Conservation (phyloP, 37 sponge, comb jelly and placozoan species). For the Haliclona indistincta region DNA sequence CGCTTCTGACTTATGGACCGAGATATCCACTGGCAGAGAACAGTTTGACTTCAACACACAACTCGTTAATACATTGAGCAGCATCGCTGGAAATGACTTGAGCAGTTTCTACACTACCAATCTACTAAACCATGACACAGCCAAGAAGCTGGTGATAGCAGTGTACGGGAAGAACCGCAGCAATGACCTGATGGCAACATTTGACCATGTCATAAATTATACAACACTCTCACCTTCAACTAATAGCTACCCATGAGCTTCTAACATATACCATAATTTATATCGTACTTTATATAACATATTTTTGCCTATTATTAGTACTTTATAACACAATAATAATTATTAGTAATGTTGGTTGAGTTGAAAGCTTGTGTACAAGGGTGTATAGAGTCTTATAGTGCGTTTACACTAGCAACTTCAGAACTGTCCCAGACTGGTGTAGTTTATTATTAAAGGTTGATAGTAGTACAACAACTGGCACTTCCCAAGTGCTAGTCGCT, state of each 20-base stretch:
- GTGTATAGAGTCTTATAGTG: no score
- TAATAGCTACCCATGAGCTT: background rate
- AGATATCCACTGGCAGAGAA: conserved; percentile 21
- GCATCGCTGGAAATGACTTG: conserved; percentile 5
- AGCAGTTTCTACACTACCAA: conserved; percentile 41
- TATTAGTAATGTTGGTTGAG: background rate
- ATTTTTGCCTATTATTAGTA: background rate
- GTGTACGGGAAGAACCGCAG: conserved; percentile 40
- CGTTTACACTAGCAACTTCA: no score
- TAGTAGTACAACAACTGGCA: no score
- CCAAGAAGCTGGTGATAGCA: conserved; percentile 39
- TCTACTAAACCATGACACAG: conserved; percentile 1
- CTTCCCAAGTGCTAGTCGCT: no score
- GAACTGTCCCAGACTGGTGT: no score
- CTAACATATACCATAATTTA: background rate
- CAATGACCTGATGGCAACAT: background rate
- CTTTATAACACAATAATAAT: background rate
- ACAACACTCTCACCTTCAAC: background rate
- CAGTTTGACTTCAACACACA: conserved; percentile 57
- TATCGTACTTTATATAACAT: background rate
- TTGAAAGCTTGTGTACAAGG: no score
- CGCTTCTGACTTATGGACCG: conserved; percentile 49
- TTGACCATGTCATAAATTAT: conserved; percentile 7
- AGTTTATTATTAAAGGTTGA: background rate
- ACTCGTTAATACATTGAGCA: conserved; percentile 5